phyloP scores from a whole-genome alignment of 2,888 invertebrate genomes.

The Clivina fossor region DNA sequence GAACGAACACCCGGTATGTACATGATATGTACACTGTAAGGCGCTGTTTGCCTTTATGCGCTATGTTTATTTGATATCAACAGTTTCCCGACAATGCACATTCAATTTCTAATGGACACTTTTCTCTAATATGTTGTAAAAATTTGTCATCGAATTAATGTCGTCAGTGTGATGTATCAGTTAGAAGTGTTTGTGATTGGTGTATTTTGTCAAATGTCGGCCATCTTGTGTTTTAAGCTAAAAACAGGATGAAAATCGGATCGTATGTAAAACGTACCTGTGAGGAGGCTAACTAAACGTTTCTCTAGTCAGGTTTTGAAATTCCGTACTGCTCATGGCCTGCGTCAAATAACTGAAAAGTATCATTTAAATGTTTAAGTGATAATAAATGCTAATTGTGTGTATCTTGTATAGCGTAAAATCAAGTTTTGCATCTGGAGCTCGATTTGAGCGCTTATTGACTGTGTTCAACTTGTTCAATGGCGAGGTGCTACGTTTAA shows the following conservation, averaged over 20 bases:
- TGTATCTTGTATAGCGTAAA: conserved; percentile 38
- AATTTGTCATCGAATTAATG: conserved; percentile 52
- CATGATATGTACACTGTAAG: too few relatives aligned
- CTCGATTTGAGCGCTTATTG: conserved; percentile 15
- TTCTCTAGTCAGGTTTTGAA: conserved; percentile 30
- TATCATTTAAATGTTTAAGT: conserved; percentile 17
- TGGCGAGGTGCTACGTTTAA: conserved; percentile 50
- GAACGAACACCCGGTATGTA: too few relatives aligned
- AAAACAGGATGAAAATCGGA: conserved; percentile 65
- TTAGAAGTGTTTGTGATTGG: conserved; percentile 51
- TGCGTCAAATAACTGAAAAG: conserved; percentile 26
- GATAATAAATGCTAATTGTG: conserved; percentile 35
- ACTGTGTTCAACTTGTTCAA: conserved; percentile 41
- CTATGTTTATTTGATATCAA: too few relatives aligned
- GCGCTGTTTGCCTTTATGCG: too few relatives aligned
- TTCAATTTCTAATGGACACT: too few relatives aligned
- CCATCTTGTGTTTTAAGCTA: conserved; percentile 68
- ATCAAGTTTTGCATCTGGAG: conserved; percentile 38
- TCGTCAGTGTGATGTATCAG: conserved; percentile 51
- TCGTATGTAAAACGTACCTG: conserved; percentile 60
- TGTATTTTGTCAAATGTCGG: conserved; percentile 53
- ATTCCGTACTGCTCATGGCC: conserved; percentile 30
- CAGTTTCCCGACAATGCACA: too few relatives aligned
- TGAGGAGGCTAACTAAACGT: conserved; percentile 61
- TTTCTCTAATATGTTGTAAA: too few relatives aligned